Percentiles rank a stretch among this genome's conserved stretches.
These are phyloP conservation scores for Tortrix viridana DNA, from an alignment of 2,888 invertebrate genomes.

Conservation along the genomic window DNA sequence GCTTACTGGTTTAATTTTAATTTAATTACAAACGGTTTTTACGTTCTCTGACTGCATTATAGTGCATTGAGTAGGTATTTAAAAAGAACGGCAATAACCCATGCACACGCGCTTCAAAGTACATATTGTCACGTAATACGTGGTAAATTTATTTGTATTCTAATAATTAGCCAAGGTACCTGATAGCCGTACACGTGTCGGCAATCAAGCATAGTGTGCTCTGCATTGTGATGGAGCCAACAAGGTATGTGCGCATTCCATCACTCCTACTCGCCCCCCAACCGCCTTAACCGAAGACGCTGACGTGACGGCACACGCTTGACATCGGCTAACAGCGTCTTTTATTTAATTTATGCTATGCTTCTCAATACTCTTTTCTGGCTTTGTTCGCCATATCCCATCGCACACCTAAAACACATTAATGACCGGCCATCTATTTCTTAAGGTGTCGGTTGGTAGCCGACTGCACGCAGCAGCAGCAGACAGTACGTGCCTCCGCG, in stretches of 20 bases:
- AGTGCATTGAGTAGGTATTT: too few relatives aligned
- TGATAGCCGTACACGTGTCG: slow-evolving; percentile 67
- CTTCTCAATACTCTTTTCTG: slow-evolving; percentile 41
- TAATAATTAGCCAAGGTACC: slow-evolving; percentile 71
- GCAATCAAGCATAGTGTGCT: slow-evolving; percentile 63
- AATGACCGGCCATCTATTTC: slow-evolving; percentile 15
- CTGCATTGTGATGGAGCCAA: slow-evolving; percentile 73
- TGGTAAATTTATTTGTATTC: slow-evolving; percentile 59
- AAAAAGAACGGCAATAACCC: slow-evolving; percentile 8
- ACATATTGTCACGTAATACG: slow-evolving; percentile 52
- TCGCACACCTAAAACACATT: slow-evolving; percentile 25
- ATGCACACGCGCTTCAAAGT: slow-evolving; percentile 11
- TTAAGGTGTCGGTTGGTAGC: too few relatives aligned
- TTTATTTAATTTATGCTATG: slow-evolving; percentile 45
- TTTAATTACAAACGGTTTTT: too few relatives aligned
- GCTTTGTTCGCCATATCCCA: slow-evolving; percentile 30
- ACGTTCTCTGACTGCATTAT: too few relatives aligned
- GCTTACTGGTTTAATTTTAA: too few relatives aligned
- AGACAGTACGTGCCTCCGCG: too few relatives aligned
- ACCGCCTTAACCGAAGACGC: slow-evolving; percentile 46
- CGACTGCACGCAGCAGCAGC: too few relatives aligned
- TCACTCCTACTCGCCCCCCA: slow-evolving; percentile 48
- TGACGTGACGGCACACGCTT: slow-evolving; percentile 47
- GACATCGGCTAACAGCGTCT: slow-evolving; percentile 41
- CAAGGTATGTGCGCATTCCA: slow-evolving; percentile 75